A percentile compares a stretch with the other conserved stretches of the same genome.
Conservation (phyloP, 2,797 vertebrate genomes). For the Halcyon leucocephala region DNA sequence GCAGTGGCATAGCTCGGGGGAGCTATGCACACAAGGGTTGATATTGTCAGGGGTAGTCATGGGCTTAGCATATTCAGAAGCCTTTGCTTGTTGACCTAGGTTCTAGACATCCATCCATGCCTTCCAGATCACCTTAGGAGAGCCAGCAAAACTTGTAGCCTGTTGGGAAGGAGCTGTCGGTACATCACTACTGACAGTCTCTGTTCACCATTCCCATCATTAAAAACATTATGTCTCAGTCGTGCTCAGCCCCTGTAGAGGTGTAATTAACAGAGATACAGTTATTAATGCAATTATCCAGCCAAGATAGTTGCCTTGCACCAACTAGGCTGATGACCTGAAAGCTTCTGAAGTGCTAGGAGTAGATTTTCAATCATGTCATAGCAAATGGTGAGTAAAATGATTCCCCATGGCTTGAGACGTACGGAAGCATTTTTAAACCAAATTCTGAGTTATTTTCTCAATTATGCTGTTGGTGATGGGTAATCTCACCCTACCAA, state of each 20-base stretch:
- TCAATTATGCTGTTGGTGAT: fast-evolving
- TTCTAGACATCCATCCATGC: neutral
- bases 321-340: neutral
- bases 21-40: fast-evolving
- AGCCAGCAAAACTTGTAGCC: neutral
- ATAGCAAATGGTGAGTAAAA: neutral
- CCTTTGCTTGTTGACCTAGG: fast-evolving
- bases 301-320: neutral
- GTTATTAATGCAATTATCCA: neutral
- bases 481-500: neutral
- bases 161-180: neutral
- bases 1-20: fast-evolving
- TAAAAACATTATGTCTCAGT: neutral
- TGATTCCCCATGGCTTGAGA: fast-evolving
- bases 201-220: fast-evolving
- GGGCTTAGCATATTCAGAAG: neutral
- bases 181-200: neutral
- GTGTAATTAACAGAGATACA: neutral
- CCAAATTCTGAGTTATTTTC: neutral
- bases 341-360: neutral
- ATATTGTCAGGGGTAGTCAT: fast-evolving
- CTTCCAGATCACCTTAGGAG: no score
- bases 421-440: neutral
- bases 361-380: fast-evolving
- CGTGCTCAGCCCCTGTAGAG: fast-evolving